Conservation (phyloP, 2,113 vertebrate genomes). For the Dolichotis patagonum region DNA sequence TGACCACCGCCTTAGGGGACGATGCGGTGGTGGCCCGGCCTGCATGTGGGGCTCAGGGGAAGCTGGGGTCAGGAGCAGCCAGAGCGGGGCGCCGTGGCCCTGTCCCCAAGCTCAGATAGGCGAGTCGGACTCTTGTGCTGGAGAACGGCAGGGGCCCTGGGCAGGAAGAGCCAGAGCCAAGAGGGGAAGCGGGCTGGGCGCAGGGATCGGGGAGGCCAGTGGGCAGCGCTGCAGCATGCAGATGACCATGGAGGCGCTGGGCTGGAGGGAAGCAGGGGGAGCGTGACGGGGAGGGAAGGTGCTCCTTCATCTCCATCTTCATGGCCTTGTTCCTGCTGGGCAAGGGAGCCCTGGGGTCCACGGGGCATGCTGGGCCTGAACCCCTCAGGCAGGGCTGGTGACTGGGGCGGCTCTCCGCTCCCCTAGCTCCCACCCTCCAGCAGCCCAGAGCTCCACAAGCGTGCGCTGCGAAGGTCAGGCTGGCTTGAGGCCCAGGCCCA, state of each 20-base stretch:
- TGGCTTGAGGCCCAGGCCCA: not conserved
- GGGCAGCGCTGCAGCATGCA: not conserved
- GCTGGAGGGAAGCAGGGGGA: no score
- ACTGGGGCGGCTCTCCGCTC: no score
- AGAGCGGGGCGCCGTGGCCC: not conserved
- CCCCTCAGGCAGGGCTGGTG: no score
- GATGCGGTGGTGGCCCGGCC: no score
- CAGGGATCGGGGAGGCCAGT: no score
- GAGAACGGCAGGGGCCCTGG: not conserved
- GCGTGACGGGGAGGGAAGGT: not conserved
- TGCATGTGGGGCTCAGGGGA: not conserved
- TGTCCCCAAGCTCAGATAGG: rapidly evolving
- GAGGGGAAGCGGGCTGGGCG: not conserved
- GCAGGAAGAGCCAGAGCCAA: not conserved
- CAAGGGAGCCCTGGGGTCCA: not conserved
- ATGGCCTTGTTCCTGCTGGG: not conserved
- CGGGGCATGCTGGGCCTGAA: not conserved
- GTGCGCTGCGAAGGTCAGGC: rapidly evolving
- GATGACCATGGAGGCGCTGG: no score
- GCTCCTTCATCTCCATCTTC: rapidly evolving
- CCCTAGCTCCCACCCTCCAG: not conserved
- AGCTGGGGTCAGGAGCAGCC: not conserved
- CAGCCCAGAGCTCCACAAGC: no score
- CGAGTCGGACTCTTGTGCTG: not conserved
- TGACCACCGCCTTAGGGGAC: not conserved